Evolutionary conservation across 2,113 vertebrate species (phyloP).

Genomic region (Esox niger): DNA sequence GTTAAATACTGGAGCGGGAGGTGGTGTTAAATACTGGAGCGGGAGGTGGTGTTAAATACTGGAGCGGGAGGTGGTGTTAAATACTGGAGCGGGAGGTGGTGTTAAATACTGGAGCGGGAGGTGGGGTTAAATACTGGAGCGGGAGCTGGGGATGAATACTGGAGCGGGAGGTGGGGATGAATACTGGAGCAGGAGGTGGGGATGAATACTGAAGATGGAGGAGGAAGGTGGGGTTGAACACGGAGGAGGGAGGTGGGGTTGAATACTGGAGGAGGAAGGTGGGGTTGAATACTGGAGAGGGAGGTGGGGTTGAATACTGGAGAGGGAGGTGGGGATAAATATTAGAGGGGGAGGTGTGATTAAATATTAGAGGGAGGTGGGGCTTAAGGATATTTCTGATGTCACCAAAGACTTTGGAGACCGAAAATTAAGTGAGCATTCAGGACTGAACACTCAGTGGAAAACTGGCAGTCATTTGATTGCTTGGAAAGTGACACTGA

Average conservation of each 20-base stretch:
- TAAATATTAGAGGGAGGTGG: too few species aligned
- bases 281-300: not conserved
- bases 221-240: too few species aligned
- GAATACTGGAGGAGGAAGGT: not conserved
- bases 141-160: not conserved
- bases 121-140: not conserved
- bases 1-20: too few species aligned
- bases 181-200: not conserved
- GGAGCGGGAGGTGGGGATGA: not conserved
- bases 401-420: slow-evolving; percentile 19
- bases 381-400: not conserved
- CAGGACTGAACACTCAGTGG: slow-evolving; percentile 2
- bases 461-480: slow-evolving; percentile 16
- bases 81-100: too few species aligned
- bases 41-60: slow-evolving; percentile 30
- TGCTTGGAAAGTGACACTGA: slow-evolving; percentile 37
- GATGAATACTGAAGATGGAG: slow-evolving; percentile 13
- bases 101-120: too few species aligned
- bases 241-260: slow-evolving; percentile 34
- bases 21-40: slow-evolving; percentile 17
- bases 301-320: too few species aligned
- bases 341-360: not conserved
- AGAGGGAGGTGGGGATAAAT: not conserved
- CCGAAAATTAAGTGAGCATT: slow-evolving; percentile 4
- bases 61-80: too few species aligned